phyloP scores from a whole-genome alignment of 37 sponge, comb jelly and placozoan genomes.

The Hexactinellida sp. region DNA sequence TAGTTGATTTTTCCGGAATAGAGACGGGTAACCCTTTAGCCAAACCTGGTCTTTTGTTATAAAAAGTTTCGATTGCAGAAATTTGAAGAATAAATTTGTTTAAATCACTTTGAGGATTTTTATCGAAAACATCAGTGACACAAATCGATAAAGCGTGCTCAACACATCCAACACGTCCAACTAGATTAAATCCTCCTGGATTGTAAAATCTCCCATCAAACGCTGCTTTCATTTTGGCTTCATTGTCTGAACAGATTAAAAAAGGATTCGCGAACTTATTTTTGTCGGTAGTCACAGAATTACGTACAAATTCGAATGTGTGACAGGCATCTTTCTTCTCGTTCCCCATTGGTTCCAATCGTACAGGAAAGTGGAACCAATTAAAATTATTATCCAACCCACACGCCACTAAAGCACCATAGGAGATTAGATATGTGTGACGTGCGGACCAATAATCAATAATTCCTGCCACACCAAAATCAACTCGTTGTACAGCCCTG shows the following conservation, averaged over 20 bases:
- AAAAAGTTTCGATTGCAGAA: background rate
- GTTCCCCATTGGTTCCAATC: background rate
- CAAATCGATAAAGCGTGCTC: conserved; percentile 9
- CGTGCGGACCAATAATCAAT: conserved; percentile 2
- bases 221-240: background rate
- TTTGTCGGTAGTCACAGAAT: background rate
- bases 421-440: background rate
- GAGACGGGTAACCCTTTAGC: background rate
- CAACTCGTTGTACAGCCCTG: background rate
- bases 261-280: background rate
- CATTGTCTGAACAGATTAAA: background rate
- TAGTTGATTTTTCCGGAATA: background rate
- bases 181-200: too few species aligned
- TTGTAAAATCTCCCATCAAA: too few species aligned
- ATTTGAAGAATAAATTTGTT: background rate
- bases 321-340: background rate
- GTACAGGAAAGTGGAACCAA: background rate
- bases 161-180: too few species aligned
- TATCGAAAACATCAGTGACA: background rate
- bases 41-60: conserved; percentile 4
- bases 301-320: conserved; percentile 1
- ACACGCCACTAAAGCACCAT: background rate
- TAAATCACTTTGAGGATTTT: background rate
- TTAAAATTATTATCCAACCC: background rate
- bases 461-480: background rate